A percentile compares a stretch with the other conserved stretches of the same genome.
phyloP scores from a whole-genome alignment of 2,113 vertebrate species.

The Tachysurus fulvidraco region DNA sequence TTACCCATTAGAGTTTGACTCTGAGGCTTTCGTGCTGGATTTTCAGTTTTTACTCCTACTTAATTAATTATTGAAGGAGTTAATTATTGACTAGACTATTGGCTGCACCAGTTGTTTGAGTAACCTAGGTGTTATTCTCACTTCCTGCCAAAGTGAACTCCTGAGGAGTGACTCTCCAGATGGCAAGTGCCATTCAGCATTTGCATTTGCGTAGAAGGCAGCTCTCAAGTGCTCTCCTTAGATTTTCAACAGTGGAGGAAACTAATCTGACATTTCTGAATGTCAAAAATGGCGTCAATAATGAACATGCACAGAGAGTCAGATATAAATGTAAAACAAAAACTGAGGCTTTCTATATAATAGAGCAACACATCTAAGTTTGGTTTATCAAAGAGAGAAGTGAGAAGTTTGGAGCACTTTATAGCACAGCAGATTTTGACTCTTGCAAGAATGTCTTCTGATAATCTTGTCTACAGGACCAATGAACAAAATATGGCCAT shows the following conservation, averaged over 20 bases:
- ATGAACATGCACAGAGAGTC: neutral
- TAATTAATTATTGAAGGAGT: neutral
- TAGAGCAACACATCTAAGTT: neutral
- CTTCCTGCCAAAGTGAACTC: slow-evolving; percentile 1
- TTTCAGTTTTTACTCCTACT: neutral
- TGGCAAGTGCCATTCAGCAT: neutral
- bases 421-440: neutral
- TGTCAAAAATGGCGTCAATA: slow-evolving; percentile 5
- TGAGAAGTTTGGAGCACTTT: neutral
- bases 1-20: neutral
- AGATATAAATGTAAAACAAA: neutral
- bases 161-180: neutral
- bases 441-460: neutral
- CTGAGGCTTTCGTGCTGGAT: neutral
- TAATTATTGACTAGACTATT: neutral
- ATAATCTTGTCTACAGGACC: neutral
- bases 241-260: neutral
- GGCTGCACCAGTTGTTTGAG: neutral
- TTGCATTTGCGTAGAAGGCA: neutral
- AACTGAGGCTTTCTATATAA: neutral
- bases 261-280: slow-evolving; percentile 35
- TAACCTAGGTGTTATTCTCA: neutral
- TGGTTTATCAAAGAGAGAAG: neutral
- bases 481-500: neutral
- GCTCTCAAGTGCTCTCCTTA: neutral